phyloP scores from a whole-genome alignment of 2,888 invertebrate species.

The Galeopsomyia nigrocyanea region DNA sequence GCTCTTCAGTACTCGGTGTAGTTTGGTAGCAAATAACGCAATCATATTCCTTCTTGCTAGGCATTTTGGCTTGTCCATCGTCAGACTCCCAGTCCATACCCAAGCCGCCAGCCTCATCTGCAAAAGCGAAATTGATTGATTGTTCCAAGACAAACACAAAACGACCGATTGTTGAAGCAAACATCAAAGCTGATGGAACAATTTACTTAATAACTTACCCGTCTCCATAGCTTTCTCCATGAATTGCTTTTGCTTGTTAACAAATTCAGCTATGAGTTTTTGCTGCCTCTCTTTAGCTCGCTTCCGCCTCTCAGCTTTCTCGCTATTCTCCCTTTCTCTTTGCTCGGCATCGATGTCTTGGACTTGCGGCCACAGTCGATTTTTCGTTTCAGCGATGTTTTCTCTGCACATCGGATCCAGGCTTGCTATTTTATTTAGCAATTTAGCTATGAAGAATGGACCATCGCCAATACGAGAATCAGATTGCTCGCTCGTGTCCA shows the following conservation, averaged over 20 bases:
- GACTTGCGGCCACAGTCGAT: conserved; percentile 85
- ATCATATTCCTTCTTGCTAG: conserved; percentile 82
- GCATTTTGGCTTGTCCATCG: conserved; percentile 71
- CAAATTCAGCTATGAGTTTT: conserved; percentile 94
- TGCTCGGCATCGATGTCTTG: conserved; percentile 85
- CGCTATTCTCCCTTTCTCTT: conserved; percentile 77
- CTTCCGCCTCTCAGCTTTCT: conserved; percentile 86
- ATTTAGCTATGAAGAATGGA: conserved; percentile 85
- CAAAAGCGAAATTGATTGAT: conserved; percentile 48
- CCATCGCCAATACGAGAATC: conserved; percentile 83
- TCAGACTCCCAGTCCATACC: conserved; percentile 79
- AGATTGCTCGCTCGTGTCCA: conserved; percentile 44
- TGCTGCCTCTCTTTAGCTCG: conserved; percentile 91
- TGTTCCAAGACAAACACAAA: conserved; percentile 5
- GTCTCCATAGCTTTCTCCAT: conserved; percentile 82
- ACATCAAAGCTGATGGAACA: conserved; percentile 10
- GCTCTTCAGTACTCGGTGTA: conserved; percentile 84
- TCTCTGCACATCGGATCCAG: conserved; percentile 80
- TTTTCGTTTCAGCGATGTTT: conserved; percentile 79
- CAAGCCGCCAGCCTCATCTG: conserved; percentile 65
- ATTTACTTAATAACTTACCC: conserved; percentile 62
- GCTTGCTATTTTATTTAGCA: conserved; percentile 82
- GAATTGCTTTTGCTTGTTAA: conserved; percentile 90
- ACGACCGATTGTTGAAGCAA: conserved; percentile 1
- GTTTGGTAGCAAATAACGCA: conserved; percentile 97